Evolutionary conservation across 2,888 invertebrate genomes (phyloP).

Genomic region (Lamellibrachia satsuma): DNA sequence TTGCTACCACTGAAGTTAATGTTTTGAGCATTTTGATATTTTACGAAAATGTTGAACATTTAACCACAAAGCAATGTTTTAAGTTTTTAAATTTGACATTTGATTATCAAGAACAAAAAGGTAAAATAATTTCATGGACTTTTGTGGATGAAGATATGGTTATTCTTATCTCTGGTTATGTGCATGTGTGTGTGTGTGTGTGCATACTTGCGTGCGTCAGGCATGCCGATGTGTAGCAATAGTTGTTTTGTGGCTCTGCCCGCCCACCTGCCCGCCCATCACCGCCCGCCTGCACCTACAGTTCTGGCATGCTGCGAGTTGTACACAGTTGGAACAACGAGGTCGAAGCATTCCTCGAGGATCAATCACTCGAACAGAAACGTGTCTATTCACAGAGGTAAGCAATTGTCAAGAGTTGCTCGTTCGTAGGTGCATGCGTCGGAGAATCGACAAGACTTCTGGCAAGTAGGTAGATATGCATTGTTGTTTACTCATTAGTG

Average conservation of each 20-base stretch:
- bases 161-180: neutral
- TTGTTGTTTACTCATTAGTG: neutral
- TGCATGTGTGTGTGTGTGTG: neutral
- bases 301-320: slow-evolving; percentile 76
- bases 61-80: neutral
- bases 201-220: neutral
- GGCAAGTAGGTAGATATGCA: neutral
- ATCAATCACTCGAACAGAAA: slow-evolving; percentile 86
- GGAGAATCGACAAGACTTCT: neutral
- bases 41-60: neutral
- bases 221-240: neutral
- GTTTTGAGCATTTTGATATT: neutral
- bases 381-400: slow-evolving; percentile 73
- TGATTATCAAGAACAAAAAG: neutral
- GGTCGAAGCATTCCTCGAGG: slow-evolving; percentile 85
- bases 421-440: neutral
- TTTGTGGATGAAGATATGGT: neutral
- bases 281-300: slow-evolving; percentile 35
- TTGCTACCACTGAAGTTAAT: neutral
- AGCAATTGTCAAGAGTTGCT: neutral
- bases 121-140: neutral
- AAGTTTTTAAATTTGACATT: neutral
- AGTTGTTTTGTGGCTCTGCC: neutral
- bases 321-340: slow-evolving; percentile 79
- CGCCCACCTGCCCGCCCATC: neutral